A percentile compares a stretch with the other conserved stretches of the same genome.
These are phyloP conservation scores for Mesochorus sp. DNA, from an alignment of 2,888 invertebrate species.

Conservation along the genomic window DNA sequence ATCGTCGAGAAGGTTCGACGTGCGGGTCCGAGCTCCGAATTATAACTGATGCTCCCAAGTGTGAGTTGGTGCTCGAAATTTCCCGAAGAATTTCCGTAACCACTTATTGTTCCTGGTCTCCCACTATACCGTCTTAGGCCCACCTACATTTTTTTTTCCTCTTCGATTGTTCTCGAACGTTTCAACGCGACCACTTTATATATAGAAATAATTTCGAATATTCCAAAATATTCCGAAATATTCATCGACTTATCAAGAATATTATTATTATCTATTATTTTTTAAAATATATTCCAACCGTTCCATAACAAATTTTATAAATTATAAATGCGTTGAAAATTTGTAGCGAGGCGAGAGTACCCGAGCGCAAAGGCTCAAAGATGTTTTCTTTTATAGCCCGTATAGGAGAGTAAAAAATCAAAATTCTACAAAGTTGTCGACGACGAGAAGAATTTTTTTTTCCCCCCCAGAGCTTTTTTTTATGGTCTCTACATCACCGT, in stretches of 20 bases:
- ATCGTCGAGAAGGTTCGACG: conserved; percentile 21
- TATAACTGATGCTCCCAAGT: conserved; percentile 51
- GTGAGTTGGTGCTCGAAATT: conserved; percentile 23
- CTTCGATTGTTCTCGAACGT: too few relatives aligned
- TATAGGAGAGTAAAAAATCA: conserved; percentile 16
- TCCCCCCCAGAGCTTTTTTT: conserved; percentile 19
- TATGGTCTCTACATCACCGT: conserved; percentile 31
- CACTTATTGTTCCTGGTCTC: too few relatives aligned
- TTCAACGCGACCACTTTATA: too few relatives aligned
- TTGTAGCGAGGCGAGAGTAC: not conserved
- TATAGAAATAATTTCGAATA: too few relatives aligned
- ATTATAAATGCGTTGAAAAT: too few relatives aligned
- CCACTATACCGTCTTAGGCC: too few relatives aligned
- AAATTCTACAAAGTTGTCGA: conserved; percentile 31
- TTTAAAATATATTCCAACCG: too few relatives aligned
- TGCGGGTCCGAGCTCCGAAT: conserved; percentile 52
- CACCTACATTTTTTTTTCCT: too few relatives aligned
- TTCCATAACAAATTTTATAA: too few relatives aligned
- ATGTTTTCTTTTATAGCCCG: conserved; percentile 25
- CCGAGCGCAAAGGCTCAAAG: not conserved
- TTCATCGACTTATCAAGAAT: too few relatives aligned
- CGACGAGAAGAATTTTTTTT: not conserved
- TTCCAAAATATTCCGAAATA: too few relatives aligned
- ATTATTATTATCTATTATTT: too few relatives aligned
- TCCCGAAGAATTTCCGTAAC: conserved; percentile 33